A percentile compares a stretch with the other conserved stretches of the same genome.
Evolutionary conservation across 2,113 vertebrate species (phyloP).

Genomic region (Arothron firmamentum): DNA sequence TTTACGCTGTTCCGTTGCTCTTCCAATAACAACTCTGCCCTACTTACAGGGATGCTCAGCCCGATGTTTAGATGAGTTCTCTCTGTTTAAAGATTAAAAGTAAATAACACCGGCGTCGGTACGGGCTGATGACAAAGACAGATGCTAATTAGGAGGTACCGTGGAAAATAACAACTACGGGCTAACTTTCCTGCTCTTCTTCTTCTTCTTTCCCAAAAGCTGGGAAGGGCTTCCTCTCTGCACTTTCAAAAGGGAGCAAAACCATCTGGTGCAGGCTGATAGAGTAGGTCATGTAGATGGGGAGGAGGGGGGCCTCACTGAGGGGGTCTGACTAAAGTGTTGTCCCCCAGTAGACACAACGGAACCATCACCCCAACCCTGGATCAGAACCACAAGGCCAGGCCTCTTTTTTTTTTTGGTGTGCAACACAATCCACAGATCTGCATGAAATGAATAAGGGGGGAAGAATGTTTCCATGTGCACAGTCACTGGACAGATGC

Average conservation of each 20-base stretch:
- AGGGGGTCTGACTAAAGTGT: slow-evolving; percentile 57
- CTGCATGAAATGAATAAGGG: slow-evolving; percentile 10
- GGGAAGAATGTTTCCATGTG: not conserved
- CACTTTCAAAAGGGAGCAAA: slow-evolving; percentile 50
- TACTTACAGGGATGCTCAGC: no score
- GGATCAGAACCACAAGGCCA: slow-evolving; percentile 49
- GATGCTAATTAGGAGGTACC: slow-evolving; percentile 24
- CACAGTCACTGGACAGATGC: not conserved
- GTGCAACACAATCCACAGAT: slow-evolving; percentile 11
- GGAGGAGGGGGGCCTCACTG: slow-evolving; percentile 2
- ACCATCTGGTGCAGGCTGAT: slow-evolving; percentile 70
- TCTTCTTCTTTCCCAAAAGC: slow-evolving; percentile 19
- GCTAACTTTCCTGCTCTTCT: slow-evolving; percentile 20
- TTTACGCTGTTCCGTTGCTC: no score
- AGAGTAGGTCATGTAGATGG: slow-evolving; percentile 48
- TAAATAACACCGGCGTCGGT: not conserved
- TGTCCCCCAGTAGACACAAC: slow-evolving; percentile 26
- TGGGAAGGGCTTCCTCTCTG: slow-evolving; percentile 55
- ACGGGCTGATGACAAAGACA: not conserved
- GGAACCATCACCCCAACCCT: slow-evolving; percentile 54
- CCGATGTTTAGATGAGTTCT: no score
- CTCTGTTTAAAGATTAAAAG: no score
- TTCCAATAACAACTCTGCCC: no score
- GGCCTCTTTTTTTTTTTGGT: slow-evolving; percentile 1
- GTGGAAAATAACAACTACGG: slow-evolving; percentile 27